These are phyloP conservation scores for Ferdinandea cuprea DNA, from an alignment of 2,888 invertebrate species.

Conservation along the genomic window DNA sequence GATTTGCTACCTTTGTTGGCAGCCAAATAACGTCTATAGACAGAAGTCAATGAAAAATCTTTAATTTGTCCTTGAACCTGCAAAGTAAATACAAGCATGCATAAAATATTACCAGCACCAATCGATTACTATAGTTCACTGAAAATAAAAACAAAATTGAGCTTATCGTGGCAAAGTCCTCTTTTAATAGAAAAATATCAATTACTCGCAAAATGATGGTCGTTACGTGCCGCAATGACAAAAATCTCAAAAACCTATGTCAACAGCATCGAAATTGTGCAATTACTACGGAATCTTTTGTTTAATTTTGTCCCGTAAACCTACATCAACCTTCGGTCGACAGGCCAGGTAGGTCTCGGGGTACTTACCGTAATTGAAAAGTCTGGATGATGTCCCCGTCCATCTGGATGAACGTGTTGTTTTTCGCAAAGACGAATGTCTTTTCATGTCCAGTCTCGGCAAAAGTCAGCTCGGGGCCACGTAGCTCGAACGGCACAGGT, in stretches of 20 bases:
- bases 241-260: neutral
- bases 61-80: slow-evolving; percentile 14
- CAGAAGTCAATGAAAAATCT: slow-evolving; percentile 17
- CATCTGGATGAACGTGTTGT: slow-evolving; percentile 94
- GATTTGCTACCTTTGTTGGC: neutral
- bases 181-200: too few species aligned
- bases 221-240: slow-evolving; percentile 38
- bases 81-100: neutral
- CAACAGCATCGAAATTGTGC: slow-evolving; percentile 32
- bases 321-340: slow-evolving; percentile 13
- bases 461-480: slow-evolving; percentile 92
- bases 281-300: slow-evolving; percentile 58
- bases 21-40: neutral
- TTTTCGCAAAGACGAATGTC: slow-evolving; percentile 96
- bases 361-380: slow-evolving; percentile 92
- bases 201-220: neutral
- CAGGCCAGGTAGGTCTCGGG: too few species aligned
- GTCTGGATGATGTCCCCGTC: slow-evolving; percentile 95
- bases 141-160: too few species aligned
- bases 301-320: slow-evolving; percentile 64
- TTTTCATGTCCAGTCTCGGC: slow-evolving; percentile 92
- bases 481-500: slow-evolving; percentile 88
- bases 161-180: neutral
- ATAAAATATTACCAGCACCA: too few species aligned
- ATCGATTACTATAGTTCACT: too few species aligned